Conservation (phyloP, 1,140 invertebrate genomes). For the Thrips palmi region DNA sequence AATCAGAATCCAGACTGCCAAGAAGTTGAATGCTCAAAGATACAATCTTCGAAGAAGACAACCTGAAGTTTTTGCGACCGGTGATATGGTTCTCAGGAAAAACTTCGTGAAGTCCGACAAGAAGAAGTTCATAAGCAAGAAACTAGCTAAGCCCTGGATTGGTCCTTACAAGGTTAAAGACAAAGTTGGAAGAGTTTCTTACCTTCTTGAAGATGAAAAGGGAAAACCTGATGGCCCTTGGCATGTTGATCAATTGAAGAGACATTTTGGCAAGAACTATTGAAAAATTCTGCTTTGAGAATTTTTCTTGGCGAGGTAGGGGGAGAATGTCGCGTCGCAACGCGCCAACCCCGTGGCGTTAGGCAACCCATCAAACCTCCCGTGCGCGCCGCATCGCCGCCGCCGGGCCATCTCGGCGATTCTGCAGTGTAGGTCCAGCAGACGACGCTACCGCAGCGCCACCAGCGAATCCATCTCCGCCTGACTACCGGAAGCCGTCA, state of each 20-base stretch:
- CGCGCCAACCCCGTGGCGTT: no score
- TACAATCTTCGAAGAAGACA: background rate
- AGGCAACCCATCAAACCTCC: no score
- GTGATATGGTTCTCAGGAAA: background rate
- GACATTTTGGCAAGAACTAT: background rate
- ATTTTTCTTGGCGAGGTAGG: conserved; percentile 2
- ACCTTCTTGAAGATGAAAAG: background rate
- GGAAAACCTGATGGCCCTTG: background rate
- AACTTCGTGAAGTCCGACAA: background rate
- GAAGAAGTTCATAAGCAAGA: background rate
- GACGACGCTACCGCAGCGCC: no score
- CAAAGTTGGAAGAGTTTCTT: background rate
- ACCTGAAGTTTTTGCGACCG: background rate
- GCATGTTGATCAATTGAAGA: conserved; percentile 6
- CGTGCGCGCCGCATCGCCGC: no score
- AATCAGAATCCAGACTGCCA: no score
- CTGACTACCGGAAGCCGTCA: no score
- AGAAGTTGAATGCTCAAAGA: background rate
- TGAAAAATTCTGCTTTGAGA: conserved; percentile 1
- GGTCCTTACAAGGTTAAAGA: conserved; percentile 6
- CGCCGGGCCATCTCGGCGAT: no score
- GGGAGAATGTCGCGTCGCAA: conserved; percentile 3
- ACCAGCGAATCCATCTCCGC: no score
- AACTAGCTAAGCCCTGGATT: background rate
- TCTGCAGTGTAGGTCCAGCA: no score